A percentile compares a stretch with the other conserved stretches of the same genome.
Evolutionary conservation across 2,113 vertebrate species (phyloP).

Genomic region (Dryoscopus gambensis): DNA sequence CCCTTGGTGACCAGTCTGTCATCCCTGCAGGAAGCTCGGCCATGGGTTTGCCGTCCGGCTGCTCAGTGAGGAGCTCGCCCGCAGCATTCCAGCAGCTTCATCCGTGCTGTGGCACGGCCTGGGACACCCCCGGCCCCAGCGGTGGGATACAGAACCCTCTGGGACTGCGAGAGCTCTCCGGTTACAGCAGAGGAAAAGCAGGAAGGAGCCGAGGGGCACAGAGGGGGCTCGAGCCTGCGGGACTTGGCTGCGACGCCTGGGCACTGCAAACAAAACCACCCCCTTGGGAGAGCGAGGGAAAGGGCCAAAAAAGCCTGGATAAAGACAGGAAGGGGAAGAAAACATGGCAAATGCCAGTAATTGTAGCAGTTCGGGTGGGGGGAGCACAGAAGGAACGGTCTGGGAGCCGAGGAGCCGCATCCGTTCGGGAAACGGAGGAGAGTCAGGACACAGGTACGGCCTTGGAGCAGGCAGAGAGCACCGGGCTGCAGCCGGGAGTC

Average conservation of each 20-base stretch:
- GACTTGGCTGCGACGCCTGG: background rate
- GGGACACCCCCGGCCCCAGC: background rate
- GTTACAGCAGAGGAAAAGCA: background rate
- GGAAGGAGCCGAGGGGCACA: background rate
- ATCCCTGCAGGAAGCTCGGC: background rate
- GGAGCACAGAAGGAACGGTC: background rate
- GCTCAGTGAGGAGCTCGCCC: background rate
- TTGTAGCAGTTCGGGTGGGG: background rate
- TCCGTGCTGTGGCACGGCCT: fast-evolving
- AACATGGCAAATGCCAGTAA: background rate
- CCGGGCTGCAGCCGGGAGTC: background rate
- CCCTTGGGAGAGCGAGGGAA: background rate
- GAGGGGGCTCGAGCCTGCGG: background rate
- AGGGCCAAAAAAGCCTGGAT: background rate
- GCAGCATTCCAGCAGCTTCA: background rate
- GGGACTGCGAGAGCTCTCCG: fast-evolving
- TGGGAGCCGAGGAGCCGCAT: background rate
- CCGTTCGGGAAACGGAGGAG: fast-evolving
- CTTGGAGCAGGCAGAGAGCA: background rate
- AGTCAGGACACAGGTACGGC: background rate
- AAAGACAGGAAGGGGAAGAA: background rate
- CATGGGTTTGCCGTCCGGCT: too few species aligned
- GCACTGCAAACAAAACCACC: background rate
- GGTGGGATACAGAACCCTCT: background rate
- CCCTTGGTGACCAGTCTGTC: fast-evolving